These are phyloP conservation scores for Phalacrocorax aristotelis DNA, from an alignment of 2,113 vertebrate species.

Conservation along the genomic window DNA sequence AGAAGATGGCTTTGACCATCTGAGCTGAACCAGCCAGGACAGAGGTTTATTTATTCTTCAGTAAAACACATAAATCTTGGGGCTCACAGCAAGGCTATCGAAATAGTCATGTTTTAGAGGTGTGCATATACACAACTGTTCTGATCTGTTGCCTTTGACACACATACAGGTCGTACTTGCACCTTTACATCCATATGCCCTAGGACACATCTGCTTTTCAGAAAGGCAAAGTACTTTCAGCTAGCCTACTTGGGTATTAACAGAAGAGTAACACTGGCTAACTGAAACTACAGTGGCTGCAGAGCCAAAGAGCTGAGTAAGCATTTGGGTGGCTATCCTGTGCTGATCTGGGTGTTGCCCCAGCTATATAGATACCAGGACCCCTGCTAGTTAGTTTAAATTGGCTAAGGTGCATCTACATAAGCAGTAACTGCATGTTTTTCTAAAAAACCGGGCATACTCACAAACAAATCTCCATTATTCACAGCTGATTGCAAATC, in stretches of 20 bases:
- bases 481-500: background rate
- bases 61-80: background rate
- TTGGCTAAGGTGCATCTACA: background rate
- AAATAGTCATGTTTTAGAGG: background rate
- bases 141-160: background rate
- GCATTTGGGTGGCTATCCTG: background rate
- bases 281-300: background rate
- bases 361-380: background rate
- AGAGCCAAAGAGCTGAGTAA: background rate
- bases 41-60: background rate
- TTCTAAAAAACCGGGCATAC: background rate
- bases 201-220: background rate
- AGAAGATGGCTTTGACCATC: background rate
- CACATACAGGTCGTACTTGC: background rate
- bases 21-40: background rate
- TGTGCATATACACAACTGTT: background rate
- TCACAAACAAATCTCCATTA: background rate
- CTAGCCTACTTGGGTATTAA: background rate
- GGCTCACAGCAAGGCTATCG: background rate
- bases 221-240: background rate
- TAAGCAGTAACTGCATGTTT: background rate
- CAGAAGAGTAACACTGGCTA: background rate
- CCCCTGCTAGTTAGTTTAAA: background rate
- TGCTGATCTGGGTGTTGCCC: background rate
- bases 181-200: background rate